Base-by-base conservation (phyloP, 2,113 vertebrate species). In the Rhea americana region DNA sequence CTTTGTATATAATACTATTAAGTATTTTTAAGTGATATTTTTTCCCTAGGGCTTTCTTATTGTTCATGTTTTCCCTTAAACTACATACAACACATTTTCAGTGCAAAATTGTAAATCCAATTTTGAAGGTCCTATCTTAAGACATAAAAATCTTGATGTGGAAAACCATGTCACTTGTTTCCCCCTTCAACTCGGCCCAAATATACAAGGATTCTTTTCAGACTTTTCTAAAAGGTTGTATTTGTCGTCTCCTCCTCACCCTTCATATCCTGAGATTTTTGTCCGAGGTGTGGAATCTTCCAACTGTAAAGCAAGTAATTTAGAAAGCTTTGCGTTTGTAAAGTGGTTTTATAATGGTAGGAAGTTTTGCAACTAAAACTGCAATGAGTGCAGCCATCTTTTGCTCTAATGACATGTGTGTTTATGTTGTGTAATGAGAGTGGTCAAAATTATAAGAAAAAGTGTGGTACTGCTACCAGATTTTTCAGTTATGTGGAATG, bases 181-280 rank as follows among this genome's bases (percentile, higher is more conserved):
- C 5, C 0, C 21, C 0, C 0, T 51, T 4, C 45, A n/a, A 3
- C 45, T 70, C 67, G 77, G 48, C 63, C 13, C 24, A 25, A 53
- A 4, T 66, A 41, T 39, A 21, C 20, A 66, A 30, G 61, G 35
- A 21, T 93, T 87, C 74, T 58, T 3, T 30, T 65, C 26, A 43
- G 39, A 7, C n/a, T 65, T 85, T 58, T 28, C 26, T 78, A 13
- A 85, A 70, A 72, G 7, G 6, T 2, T 3, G 0, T 48, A 85
- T 79, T 41, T 48, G 3, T 30, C 73, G 14, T 50, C 85, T 70
- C 17, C 79, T 85, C 32, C 32, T 93, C 13, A 18, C 19, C 3
- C 9, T 70, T 82, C 35, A 50, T 61, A 12, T 47, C 22, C 56
- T 43, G 28, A 81, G 47, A 26, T 51, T 85, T 94, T 80, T 68